A percentile compares a stretch with the other conserved stretches of the same genome.
Conservation (phyloP, 2,113 vertebrate genomes). For the Prolemur simus region DNA sequence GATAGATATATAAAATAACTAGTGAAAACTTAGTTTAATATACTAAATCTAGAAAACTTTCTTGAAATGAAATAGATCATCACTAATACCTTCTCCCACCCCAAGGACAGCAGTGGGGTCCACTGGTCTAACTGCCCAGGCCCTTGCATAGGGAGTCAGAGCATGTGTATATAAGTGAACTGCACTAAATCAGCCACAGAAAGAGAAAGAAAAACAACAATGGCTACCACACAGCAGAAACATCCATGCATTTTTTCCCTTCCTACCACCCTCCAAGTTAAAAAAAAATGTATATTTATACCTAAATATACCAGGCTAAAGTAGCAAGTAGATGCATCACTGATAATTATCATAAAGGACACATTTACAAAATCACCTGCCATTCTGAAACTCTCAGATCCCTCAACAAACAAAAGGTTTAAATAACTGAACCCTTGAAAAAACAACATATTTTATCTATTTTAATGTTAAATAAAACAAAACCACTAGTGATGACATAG, state of each 20-base stretch:
- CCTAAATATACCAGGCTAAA: background rate
- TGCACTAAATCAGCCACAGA: background rate
- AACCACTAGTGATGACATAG: background rate
- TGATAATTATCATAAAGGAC: background rate
- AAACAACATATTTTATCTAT: background rate
- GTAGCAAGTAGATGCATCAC: conserved; percentile 29
- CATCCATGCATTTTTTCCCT: background rate
- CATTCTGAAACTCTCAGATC: background rate
- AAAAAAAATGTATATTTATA: conserved; percentile 44
- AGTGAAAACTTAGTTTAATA: background rate
- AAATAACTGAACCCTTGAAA: background rate
- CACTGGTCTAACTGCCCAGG: background rate
- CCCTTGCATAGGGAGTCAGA: background rate
- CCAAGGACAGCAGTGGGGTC: background rate
- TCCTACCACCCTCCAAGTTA: background rate
- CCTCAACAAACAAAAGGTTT: background rate
- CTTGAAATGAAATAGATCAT: background rate
- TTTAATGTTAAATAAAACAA: background rate
- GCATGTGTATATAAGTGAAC: background rate
- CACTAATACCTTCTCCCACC: background rate
- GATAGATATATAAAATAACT: background rate
- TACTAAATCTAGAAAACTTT: background rate
- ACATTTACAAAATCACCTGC: background rate
- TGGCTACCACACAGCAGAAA: background rate
- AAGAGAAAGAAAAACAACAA: background rate